These are phyloP conservation scores for Lepus americanus DNA, from an alignment of 2,113 vertebrate genomes.

Conservation along the genomic window DNA sequence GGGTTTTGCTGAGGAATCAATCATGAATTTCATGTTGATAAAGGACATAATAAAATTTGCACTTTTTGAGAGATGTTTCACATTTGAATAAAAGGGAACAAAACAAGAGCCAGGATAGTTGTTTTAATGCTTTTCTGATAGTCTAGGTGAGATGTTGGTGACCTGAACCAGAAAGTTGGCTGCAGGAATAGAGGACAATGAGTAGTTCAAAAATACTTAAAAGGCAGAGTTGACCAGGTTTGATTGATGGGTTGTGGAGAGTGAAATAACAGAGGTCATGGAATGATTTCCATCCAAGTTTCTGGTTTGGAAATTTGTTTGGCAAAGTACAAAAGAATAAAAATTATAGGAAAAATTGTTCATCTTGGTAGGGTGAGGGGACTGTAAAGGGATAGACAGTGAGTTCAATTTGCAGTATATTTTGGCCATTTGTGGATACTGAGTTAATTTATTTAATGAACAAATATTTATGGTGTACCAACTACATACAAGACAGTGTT, in stretches of 20 bases:
- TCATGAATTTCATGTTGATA: background rate
- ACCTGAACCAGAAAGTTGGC: slow-evolving; percentile 21
- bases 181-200: background rate
- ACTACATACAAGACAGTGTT: background rate
- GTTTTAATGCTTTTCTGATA: background rate
- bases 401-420: background rate
- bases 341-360: background rate
- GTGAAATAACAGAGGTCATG: background rate
- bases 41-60: slow-evolving; percentile 31
- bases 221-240: background rate
- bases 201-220: slow-evolving; percentile 34
- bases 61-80: background rate
- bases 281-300: background rate
- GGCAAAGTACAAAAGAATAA: background rate
- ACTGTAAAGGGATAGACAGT: background rate
- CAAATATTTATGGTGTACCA: background rate
- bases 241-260: background rate
- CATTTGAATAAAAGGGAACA: background rate
- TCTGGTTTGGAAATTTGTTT: slow-evolving; percentile 19
- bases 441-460: slow-evolving; percentile 40
- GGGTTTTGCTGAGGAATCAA: background rate
- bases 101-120: background rate
- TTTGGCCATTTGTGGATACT: background rate
- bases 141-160: background rate
- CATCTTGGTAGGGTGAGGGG: background rate